Evolutionary conservation across 1,140 invertebrate species (phyloP), one percentile per base, ranked within the genome.

Genomic region (Trachymyrmex cornetzi): DNA sequence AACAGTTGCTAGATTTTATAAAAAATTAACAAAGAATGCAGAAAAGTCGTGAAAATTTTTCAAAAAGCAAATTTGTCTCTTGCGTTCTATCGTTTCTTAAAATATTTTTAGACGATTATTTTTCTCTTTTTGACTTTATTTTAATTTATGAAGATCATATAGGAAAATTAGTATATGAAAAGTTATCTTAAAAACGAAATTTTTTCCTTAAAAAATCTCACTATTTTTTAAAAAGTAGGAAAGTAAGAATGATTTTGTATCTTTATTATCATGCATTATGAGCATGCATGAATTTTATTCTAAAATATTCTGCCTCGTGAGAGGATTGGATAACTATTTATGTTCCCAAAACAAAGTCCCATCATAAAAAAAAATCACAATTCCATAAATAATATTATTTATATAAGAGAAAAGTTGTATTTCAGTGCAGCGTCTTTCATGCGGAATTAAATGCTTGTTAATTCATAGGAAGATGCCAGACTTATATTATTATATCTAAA

Each of bases 401-500:
- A 34, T 34, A 48, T 50, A 80, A 80, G 2, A 55, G 30, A 30
- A 69, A 53, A 67, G 48, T 80, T 80, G 9, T 64, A 14, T 22
- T 11, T 77, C 24, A 30, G 24, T 64, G 61, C 14, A 84, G 53
- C 14, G 38, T 24, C 30, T 63, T 48, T 53, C n/a, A 84, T 61
- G 80, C 69, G 69, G 27, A 75, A 75, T 75, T 82, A 84, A 61
- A 50, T 38, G 34, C 19, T 74, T 72, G 69, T 84, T 84, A 61
- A 84, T 61, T 22, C 19, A 77, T 55, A 88, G 48, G 38, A 82
- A 77, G 85, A 88, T 88, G 71, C 84, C 74, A 86, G 80, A 84
- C 80, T 84, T 84, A 75, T 38, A 75, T 84, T 38, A 75, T 84
- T 55, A 9, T 81, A 48, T 74, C 19, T 44, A 82, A 16, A 72